Evolutionary conservation across 2,888 invertebrate genomes (phyloP).

Genomic region (Agrilus cyanescens): DNA sequence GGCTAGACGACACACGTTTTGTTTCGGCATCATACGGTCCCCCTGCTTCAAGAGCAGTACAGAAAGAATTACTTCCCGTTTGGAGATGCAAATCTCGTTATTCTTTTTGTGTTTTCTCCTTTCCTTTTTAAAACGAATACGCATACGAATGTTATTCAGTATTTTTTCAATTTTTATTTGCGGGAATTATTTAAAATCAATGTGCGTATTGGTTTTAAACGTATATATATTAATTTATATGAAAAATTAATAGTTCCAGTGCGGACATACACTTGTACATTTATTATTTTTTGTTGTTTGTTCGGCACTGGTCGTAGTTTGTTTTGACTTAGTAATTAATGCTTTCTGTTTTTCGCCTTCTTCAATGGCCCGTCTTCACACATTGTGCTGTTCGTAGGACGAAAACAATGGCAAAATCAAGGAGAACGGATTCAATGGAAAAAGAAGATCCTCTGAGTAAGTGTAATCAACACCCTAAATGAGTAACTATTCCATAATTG

Average conservation of each 20-base stretch:
- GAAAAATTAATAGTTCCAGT: too few species aligned
- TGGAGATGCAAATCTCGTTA: too few species aligned
- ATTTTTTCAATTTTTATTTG: too few species aligned
- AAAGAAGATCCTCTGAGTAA: conserved; percentile 41
- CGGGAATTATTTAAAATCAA: too few species aligned
- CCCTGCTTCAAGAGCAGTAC: not conserved
- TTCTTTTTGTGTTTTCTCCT: too few species aligned
- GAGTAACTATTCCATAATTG: not conserved
- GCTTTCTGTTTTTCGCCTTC: conserved; percentile 33
- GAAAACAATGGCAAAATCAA: conserved; percentile 42
- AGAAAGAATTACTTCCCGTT: too few species aligned
- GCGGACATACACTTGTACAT: too few species aligned
- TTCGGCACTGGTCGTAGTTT: conserved; percentile 14
- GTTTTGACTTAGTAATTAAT: conserved; percentile 31
- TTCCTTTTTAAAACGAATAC: too few species aligned
- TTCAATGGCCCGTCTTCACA: conserved; percentile 28
- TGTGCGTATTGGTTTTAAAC: too few species aligned
- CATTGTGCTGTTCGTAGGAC: conserved; percentile 41
- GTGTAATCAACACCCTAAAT: conserved; percentile 20
- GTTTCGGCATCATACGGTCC: conserved; percentile 22
- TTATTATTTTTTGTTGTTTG: not conserved
- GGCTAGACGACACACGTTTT: conserved; percentile 34
- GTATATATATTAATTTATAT: too few species aligned
- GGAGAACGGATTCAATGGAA: conserved; percentile 47
- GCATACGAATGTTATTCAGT: too few species aligned